phyloP scores from a whole-genome alignment of 2,888 invertebrate genomes.

The Resseliella maxima region DNA sequence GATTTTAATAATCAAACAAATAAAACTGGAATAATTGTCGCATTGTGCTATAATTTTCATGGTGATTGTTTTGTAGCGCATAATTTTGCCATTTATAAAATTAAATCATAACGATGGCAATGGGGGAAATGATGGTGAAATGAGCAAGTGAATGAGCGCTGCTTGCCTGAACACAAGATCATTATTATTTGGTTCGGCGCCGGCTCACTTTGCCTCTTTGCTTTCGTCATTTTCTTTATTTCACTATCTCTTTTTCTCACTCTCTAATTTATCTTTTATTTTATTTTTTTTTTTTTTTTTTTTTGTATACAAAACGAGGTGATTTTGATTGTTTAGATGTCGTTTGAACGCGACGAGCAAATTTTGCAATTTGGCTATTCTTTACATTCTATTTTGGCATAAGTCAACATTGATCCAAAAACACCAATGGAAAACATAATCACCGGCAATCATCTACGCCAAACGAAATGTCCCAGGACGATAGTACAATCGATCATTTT shows the following conservation, averaged over 20 bases:
- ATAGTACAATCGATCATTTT: neutral
- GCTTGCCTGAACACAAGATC: too few species aligned
- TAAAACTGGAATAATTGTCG: slow-evolving; percentile 23
- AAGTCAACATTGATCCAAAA: neutral
- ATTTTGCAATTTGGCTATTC: neutral
- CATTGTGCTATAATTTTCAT: slow-evolving; percentile 18
- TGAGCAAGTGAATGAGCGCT: too few species aligned
- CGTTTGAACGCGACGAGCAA: neutral
- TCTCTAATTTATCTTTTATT: too few species aligned
- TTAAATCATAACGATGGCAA: neutral
- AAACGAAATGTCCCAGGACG: neutral
- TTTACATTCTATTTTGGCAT: neutral
- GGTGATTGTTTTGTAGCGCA: slow-evolving; percentile 44
- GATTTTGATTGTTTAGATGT: neutral
- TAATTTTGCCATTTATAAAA: slow-evolving; percentile 28
- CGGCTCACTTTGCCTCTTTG: too few species aligned
- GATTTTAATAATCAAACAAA: slow-evolving; percentile 13
- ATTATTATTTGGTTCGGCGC: too few species aligned
- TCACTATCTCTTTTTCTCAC: too few species aligned
- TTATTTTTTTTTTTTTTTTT: neutral
- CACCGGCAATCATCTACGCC: neutral
- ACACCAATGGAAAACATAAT: neutral
- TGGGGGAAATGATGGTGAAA: neutral
- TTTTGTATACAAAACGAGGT: neutral
- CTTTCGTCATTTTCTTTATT: too few species aligned